These are phyloP conservation scores for Probaryconus sp. DNA, from an alignment of 1,140 invertebrate species.

Conservation along the genomic window DNA sequence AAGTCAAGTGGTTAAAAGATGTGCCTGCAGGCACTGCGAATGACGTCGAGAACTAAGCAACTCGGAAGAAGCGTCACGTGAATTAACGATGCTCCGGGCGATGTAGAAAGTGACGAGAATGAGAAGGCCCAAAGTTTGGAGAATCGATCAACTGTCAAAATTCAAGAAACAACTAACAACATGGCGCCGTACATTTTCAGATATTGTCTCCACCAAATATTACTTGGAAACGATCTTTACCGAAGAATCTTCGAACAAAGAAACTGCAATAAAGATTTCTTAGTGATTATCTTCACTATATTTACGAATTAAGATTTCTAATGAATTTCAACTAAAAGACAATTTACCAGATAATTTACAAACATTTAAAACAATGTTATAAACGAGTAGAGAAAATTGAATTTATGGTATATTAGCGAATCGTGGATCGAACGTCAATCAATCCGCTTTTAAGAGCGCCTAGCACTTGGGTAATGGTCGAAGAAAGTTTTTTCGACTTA, in stretches of 20 bases:
- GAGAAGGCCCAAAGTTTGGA: slow-evolving; percentile 9
- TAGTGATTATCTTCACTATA: no score
- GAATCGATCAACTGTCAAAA: slow-evolving; percentile 1
- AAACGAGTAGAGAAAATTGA: slow-evolving; percentile 19
- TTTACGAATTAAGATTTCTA: no score
- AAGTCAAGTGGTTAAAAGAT: slow-evolving; percentile 27
- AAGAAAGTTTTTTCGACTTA: no score
- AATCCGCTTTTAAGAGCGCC: slow-evolving; percentile 13
- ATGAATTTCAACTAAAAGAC: no score
- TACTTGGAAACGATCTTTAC: no score
- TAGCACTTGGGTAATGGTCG: no score
- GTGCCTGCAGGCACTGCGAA: slow-evolving; percentile 7
- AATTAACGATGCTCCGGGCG: slow-evolving; percentile 29
- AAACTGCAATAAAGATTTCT: no score
- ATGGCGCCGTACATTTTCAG: neutral
- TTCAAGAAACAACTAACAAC: neutral
- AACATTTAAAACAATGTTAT: no score
- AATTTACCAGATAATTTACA: no score
- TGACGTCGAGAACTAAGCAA: slow-evolving; percentile 36
- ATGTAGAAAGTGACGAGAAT: slow-evolving; percentile 37
- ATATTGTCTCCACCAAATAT: no score
- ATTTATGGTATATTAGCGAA: slow-evolving; percentile 7
- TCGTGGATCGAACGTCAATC: slow-evolving; percentile 8
- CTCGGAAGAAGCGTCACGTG: slow-evolving; percentile 17
- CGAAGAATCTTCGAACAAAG: no score